These are phyloP conservation scores for Tupaia tana DNA, from an alignment of 2,113 vertebrate species.

Conservation along the genomic window DNA sequence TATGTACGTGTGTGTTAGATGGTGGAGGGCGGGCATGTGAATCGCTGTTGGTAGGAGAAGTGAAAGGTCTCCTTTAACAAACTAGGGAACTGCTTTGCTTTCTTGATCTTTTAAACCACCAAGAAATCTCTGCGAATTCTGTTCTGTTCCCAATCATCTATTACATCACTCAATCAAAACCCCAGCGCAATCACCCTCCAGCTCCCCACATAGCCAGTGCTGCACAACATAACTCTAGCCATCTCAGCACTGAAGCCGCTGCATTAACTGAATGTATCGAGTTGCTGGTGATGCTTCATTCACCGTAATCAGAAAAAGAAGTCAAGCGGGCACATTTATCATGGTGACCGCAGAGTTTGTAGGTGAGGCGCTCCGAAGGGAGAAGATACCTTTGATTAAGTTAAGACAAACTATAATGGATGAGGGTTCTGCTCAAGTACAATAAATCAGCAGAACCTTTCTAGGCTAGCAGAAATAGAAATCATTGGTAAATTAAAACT, in stretches of 20 bases:
- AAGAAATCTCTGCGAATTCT: slow-evolving; percentile 14
- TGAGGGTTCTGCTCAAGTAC: slow-evolving; percentile 74
- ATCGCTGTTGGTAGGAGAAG: background rate
- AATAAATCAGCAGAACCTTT: slow-evolving; percentile 78
- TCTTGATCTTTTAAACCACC: slow-evolving; percentile 43
- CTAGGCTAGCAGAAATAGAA: slow-evolving; percentile 64
- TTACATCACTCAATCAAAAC: slow-evolving; percentile 43
- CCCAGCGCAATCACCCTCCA: background rate
- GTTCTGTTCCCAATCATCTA: slow-evolving; percentile 1
- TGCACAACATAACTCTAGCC: background rate
- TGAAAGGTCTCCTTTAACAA: slow-evolving; percentile 7
- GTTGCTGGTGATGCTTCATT: slow-evolving; percentile 75
- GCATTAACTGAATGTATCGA: slow-evolving; percentile 69
- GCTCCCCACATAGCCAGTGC: background rate
- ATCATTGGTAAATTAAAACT: slow-evolving; percentile 78
- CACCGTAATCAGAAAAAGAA: slow-evolving; percentile 78
- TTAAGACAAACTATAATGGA: slow-evolving; percentile 76
- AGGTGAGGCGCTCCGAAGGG: slow-evolving; percentile 71
- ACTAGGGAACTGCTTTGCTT: slow-evolving; percentile 26
- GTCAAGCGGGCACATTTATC: slow-evolving; percentile 79
- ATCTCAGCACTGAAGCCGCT: background rate
- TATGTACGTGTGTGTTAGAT: background rate
- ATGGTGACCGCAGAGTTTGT: slow-evolving; percentile 67
- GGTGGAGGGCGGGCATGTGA: background rate
- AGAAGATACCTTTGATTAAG: slow-evolving; percentile 81